Evolutionary conservation across 1,140 invertebrate species (phyloP), one percentile per base, ranked within the genome.

Genomic region (Aradophagus sp.): DNA sequence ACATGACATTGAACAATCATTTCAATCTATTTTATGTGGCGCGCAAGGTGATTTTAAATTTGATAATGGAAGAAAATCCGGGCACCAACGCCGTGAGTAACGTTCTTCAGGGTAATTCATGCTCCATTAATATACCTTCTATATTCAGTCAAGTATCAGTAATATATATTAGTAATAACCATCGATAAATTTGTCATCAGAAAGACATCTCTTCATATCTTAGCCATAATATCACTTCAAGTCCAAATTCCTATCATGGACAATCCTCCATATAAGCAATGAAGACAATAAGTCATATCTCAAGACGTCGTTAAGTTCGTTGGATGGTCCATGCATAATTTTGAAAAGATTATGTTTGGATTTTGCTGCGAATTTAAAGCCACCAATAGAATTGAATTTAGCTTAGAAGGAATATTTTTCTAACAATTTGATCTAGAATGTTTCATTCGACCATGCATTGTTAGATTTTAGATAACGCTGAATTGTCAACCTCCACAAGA

Each of bases 371-470:
- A 11, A 35, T 35, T 2, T 3, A n/a, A 45, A 35, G 20, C 32
- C 34, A 52, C 48, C 6, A 6, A 31, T 61, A 67, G 61, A 73
- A 74, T 65, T 74, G 55, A 74, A 77, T 67, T 63, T 82, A 78
- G 53, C 36, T 53, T 81, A 84, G 77, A 82, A 70, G 45, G 72
- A 77, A 78, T 85, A 85, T 85, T 85, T 85, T 85, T 85, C 58
- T 85, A 85, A 78, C 59, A 42, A 80, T 80, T 78, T 52, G 61
- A 62, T 71, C 32, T 63, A 42, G 48, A 39, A 56, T 50, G 27
- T 75, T 77, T 63, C 36, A 77, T 73, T 65, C 41, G n/a, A 59
- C 29, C 45, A 62, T 67, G 23, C 20, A 66, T 58, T 32, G 27
- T 44, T 55, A 47, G 38, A 13, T 42, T 41, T 52, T 41, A 65